A percentile compares a stretch with the other conserved stretches of the same genome.
Conservation (phyloP, 2,113 vertebrate genomes). For the Sylvia atricapilla region DNA sequence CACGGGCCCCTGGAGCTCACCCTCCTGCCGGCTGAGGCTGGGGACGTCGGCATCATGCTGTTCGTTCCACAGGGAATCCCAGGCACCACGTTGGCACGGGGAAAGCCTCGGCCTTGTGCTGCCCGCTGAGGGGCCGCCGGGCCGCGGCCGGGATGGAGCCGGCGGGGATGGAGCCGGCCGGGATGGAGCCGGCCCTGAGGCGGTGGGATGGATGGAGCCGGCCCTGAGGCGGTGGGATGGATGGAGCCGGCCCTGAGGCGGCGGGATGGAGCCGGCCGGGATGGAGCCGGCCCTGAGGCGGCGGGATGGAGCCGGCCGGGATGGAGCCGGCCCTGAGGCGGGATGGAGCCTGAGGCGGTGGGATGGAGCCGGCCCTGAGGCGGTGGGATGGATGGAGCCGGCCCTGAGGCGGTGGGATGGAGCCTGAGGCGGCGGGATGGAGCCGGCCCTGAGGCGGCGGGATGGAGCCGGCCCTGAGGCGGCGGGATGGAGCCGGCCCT, state of each 20-base stretch:
- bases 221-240: not conserved
- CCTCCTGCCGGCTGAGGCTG: not conserved
- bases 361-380: accelerated
- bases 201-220: accelerated
- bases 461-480: too few relatives aligned
- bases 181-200: not conserved
- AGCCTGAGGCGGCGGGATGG: too few relatives aligned
- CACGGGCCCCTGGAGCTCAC: not conserved
- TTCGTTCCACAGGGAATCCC: not conserved
- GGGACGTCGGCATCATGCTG: not conserved
- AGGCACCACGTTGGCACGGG: not conserved
- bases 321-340: too few relatives aligned
- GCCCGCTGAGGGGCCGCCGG: accelerated
- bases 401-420: not conserved
- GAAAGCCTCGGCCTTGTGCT: not conserved
- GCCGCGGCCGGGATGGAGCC: too few relatives aligned
- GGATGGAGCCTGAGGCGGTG: not conserved
- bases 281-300: not conserved
- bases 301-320: accelerated
- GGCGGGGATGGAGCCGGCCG: too few relatives aligned
- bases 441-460: not conserved
- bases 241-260: not conserved
- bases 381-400: too few relatives aligned
- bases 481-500: too few relatives aligned
- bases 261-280: accelerated